phyloP scores from a whole-genome alignment of 2,797 vertebrate genomes.

The Coilia nasus region DNA sequence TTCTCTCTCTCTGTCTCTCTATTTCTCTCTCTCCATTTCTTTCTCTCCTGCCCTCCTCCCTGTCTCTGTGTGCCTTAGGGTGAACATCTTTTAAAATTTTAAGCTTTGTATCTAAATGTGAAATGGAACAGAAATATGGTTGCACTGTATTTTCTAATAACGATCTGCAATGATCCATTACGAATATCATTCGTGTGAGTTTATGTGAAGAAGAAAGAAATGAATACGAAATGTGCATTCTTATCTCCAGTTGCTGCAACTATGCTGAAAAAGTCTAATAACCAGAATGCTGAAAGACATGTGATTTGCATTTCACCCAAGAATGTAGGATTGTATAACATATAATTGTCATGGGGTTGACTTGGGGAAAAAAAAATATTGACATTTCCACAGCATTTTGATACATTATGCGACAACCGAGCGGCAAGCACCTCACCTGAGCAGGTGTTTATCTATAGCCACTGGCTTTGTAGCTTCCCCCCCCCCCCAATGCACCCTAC shows the following conservation, averaged over 20 bases:
- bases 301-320: conserved; percentile 8
- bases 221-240: not conserved
- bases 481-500: not conserved
- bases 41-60: not conserved
- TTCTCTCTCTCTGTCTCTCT: conserved; percentile 45
- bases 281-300: conserved; percentile 1
- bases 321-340: conserved; percentile 12
- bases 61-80: conserved; percentile 57
- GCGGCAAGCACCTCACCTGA: not conserved
- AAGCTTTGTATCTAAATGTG: conserved; percentile 23
- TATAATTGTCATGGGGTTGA: conserved; percentile 37
- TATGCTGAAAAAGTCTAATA: conserved; percentile 10
- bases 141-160: conserved; percentile 22
- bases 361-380: not conserved
- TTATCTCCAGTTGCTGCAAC: conserved; percentile 11
- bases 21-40: not conserved
- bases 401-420: not conserved
- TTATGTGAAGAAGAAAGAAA: conserved; percentile 15
- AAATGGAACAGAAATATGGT: conserved; percentile 20
- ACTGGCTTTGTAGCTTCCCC: not conserved
- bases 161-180: conserved; percentile 25
- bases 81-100: conserved; percentile 64
- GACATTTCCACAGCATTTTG: not conserved
- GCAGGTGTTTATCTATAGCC: not conserved
- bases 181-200: conserved; percentile 12